Evolutionary conservation across 2,797 vertebrate genomes (phyloP), one percentile per base, ranked within the genome.

Genomic region (Melanotaenia pygmaea): DNA sequence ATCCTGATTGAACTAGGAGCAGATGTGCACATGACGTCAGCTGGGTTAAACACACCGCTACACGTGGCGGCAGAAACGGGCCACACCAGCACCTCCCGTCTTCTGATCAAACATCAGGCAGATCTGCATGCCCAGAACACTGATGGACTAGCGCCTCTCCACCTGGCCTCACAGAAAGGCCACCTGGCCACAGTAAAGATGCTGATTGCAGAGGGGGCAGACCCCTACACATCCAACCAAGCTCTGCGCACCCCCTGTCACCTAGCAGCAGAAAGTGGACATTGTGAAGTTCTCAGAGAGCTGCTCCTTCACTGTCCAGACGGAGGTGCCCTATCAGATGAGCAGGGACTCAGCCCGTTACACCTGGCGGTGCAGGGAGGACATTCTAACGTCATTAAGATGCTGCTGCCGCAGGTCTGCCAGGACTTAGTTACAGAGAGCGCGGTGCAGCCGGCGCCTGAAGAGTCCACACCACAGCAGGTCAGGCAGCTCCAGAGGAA

Each of bases 21-120:
- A 0, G 88, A 96, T 0, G 90, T 98, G 30, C 92, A 94, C 28
- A 24, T 93, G 11, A 68, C 34, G 0, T 94, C 94, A 0, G 58
- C 53, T 0, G 94, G 93, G 18, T 78, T 87, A 0, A 95, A 96
- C 79, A 95, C 96, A 0, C 94, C 97, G 0, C 93, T 99, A 1
- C 98, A 99, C 0, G 93, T 98, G 7, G 98, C 98, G 0, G 97
- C 97, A 0, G 96, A 97, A 82, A 98, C 97, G 0, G 97, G 98
- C 32, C 98, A 99, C 92, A 98, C 98, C 0, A 99, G 98, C 93
- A 99, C 97, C 0, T 96, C 98, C 0, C 91, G 98, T 85, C 93
- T 99, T 67, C 93, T 99, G 5, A 90, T 99, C 67, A 97, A 98
- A 61, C 98, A 97, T 0, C 88, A 93, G 0, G 96, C 96, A 0